Evolutionary conservation across 2,797 vertebrate species (phyloP), one percentile per base, ranked within the genome.

Genomic region (Ctenopoma kingsleyae): DNA sequence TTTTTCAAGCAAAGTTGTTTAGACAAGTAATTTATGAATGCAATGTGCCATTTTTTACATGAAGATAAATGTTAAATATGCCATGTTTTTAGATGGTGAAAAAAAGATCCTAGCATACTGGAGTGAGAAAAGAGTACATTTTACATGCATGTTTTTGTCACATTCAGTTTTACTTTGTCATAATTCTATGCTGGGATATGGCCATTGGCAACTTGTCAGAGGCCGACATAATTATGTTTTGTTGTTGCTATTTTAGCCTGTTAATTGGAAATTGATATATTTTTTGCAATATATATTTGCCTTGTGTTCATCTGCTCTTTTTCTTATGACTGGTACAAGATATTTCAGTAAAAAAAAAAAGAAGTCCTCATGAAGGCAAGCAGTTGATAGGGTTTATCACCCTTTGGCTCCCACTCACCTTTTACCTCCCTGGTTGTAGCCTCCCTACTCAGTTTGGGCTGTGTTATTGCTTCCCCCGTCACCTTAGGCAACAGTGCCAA

Each of bases 401-500:
- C 61, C 76, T 82, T 83, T 85, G 82, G 82, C 83, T 80, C 67
- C 74, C 49, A 38, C 70, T 69, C 47, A 75, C 65, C 52, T 52
- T 80, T 76, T 71, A 32, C 65, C 76, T 86, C 55, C 70, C 74
- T 80, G 71, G 64, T 74, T 84, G 70, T 60, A 76, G 60, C 69
- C 76, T 75, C 71, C 72, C 76, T 36, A 15, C 73, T 85, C 78
- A 53, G 69, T 74, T 72, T 76, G 81, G 76, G 62, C 73, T 71
- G 66, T 76, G 54, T 79, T 71, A 59, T 83, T 69, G 78, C 77
- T 67, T 71, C 82, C 78, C 61, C 53, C 65, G 77, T 87, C 85
- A 86, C 85, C 83, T 61, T 71, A 56, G 76, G 84, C 67, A 48
- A 22, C 44, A 19, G 56, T 85, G 88, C 87, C 89, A 90, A 88